Base-by-base conservation (phyloP, 2,113 vertebrate genomes). In the Pomatorhinus ruficollis region DNA sequence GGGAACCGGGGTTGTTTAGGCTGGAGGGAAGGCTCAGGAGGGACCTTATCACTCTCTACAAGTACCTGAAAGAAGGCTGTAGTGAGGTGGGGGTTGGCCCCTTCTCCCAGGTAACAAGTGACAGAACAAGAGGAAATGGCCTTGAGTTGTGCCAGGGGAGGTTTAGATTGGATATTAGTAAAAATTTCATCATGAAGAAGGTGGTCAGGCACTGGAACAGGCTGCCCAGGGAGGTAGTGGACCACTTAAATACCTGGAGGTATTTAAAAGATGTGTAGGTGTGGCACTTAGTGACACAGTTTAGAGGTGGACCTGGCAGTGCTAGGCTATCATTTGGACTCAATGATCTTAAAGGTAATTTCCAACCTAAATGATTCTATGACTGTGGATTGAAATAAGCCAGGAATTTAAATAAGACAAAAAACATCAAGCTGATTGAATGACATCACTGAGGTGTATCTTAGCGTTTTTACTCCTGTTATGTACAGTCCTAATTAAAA, bases 81-180 rank as follows among this genome's bases (percentile, higher is more conserved):
- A 30, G 24, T 0, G 5, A 57, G 27, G 12, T 27, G 8, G 4
- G 8, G 0, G 1, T 21, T 2, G 0, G 27, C n/a, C 17, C 63
- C 25, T 76, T 61, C 37, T 66, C 27, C 27, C 20, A 47, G 5
- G 9, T 47, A 47, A 22, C 9, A 35, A 45, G 11, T 1, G 7
- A 71, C 11, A 71, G 15, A 28, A 78, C 2, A 9, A 47, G 42
- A 68, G 10, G 12, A 69, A 54, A 44, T 7, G 19, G 10, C 17
- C 19, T 82, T 25, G 44, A 30, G 14, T 45, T 69, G 16, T 10
- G 2, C 12, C 54, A 69, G 44, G 14, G 24, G 12, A 69, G 8
- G 8, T 78, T 65, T 83, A 37, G 13, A 15, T 49, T 49, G 9
- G 19, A 18, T 54, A 37, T 83, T 27, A 37, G 14, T 35, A 54